These are phyloP conservation scores for Sinocyclocheilus maitianheensis DNA, from an alignment of 2,113 vertebrate genomes.

Conservation along the genomic window DNA sequence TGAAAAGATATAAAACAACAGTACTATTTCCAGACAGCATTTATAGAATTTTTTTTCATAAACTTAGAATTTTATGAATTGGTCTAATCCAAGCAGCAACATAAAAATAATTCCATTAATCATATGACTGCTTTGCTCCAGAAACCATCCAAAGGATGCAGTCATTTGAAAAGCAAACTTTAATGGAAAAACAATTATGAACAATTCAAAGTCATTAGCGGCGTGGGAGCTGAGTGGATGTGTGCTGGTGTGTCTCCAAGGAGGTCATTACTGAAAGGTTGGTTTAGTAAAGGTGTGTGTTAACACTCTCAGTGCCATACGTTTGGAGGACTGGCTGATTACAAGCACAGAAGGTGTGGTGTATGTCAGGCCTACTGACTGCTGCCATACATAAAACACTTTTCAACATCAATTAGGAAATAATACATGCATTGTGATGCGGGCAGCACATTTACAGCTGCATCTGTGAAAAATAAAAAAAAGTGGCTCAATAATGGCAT, in stretches of 20 bases:
- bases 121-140: background rate
- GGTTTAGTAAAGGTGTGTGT: slow-evolving; percentile 34
- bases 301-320: background rate
- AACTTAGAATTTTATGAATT: background rate
- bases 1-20: background rate
- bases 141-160: background rate
- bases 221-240: slow-evolving; percentile 19
- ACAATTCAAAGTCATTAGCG: slow-evolving; percentile 64
- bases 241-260: slow-evolving; percentile 24
- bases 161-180: slow-evolving; percentile 50
- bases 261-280: slow-evolving; percentile 57
- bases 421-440: slow-evolving; percentile 65
- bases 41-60: background rate
- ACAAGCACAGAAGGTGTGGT: background rate
- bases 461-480: slow-evolving; percentile 23
- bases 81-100: background rate
- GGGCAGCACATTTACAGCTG: background rate
- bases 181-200: slow-evolving; percentile 64
- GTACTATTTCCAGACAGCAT: background rate
- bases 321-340: background rate
- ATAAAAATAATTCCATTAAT: slow-evolving; percentile 3
- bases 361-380: slow-evolving; percentile 44
- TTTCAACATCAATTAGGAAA: slow-evolving; percentile 64
- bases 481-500: slow-evolving; percentile 65
- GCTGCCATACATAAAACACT: slow-evolving; percentile 67